Evolutionary conservation across 2,888 invertebrate genomes (phyloP).

Genomic region (Cephonodes hylas): DNA sequence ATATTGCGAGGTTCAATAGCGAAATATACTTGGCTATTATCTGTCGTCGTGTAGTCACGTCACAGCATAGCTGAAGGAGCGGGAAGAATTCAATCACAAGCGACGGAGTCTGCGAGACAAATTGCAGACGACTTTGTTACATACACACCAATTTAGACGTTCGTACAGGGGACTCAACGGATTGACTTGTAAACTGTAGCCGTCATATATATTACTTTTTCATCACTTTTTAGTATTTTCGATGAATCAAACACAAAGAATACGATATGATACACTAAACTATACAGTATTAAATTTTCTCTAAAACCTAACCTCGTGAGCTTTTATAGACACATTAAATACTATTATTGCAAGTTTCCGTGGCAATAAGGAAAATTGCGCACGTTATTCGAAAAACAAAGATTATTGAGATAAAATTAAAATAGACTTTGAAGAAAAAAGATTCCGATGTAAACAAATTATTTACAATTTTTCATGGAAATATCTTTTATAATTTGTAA

Average conservation of each 20-base stretch:
- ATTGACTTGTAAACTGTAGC: background rate
- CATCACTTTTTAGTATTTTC: background rate
- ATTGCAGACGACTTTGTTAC: constrained; percentile 56
- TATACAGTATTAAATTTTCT: no score
- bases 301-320: no score
- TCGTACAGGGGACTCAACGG: constrained; percentile 17
- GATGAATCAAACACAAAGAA: background rate
- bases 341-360: no score
- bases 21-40: constrained; percentile 21
- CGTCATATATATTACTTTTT: background rate
- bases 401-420: no score
- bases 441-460: background rate
- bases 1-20: constrained; percentile 24
- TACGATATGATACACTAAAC: no score
- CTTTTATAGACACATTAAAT: no score
- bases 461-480: background rate
- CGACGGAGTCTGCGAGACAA: constrained; percentile 48
- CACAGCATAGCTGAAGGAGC: constrained; percentile 41
- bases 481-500: background rate
- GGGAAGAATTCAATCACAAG: constrained; percentile 59
- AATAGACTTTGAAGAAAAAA: no score
- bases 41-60: constrained; percentile 36
- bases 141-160: constrained; percentile 29
- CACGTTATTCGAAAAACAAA: no score
- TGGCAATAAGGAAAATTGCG: no score